These are phyloP conservation scores for Ctenopoma kingsleyae DNA, from an alignment of 2,797 vertebrate species.

Conservation along the genomic window DNA sequence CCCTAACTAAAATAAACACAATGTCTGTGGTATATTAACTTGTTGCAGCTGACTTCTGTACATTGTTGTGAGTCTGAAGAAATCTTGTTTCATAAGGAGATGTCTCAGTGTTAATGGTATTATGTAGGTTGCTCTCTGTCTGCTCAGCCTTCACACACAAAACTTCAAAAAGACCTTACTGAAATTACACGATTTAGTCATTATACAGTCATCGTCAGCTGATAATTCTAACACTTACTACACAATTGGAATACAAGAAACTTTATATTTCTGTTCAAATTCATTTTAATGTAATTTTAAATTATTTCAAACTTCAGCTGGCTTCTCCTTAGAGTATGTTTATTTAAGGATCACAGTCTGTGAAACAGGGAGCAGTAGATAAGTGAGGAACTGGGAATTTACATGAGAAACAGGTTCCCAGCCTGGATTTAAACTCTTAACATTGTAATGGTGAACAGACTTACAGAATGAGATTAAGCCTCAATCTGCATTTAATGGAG, in stretches of 20 bases:
- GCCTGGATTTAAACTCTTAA: constrained; percentile 83
- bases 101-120: constrained; percentile 36
- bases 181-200: constrained; percentile 19
- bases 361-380: constrained; percentile 72
- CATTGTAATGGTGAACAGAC: constrained; percentile 85
- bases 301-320: constrained; percentile 25
- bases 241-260: background rate
- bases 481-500: constrained; percentile 86
- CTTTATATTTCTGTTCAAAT: constrained; percentile 15
- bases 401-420: constrained; percentile 86
- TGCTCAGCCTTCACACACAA: constrained; percentile 16
- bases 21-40: constrained; percentile 6
- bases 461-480: constrained; percentile 86
- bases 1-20: background rate
- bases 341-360: constrained; percentile 78
- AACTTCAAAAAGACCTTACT: constrained; percentile 22
- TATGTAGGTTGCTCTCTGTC: background rate
- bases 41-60: constrained; percentile 21
- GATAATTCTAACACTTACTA: background rate
- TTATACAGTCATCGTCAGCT: background rate
- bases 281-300: background rate
- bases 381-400: constrained; percentile 77
- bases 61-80: constrained; percentile 5
- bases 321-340: constrained; percentile 57
- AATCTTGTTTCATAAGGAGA: constrained; percentile 17